Evolutionary conservation across 2,113 vertebrate species (phyloP).

Genomic region (Clarias macrocephalus): DNA sequence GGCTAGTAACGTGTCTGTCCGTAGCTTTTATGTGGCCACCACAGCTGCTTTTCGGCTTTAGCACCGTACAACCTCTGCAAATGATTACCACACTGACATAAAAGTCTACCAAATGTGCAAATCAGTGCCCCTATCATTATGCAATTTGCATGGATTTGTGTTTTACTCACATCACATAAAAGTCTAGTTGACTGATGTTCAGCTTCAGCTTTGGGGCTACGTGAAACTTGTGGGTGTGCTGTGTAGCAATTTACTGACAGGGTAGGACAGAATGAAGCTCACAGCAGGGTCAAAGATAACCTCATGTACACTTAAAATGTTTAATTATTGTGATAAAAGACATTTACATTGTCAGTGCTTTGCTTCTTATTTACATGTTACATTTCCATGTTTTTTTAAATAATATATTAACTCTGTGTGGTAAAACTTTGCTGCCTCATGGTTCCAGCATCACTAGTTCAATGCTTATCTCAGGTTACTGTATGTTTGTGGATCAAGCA

Average conservation of each 20-base stretch:
- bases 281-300: not conserved
- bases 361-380: not conserved
- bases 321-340: not conserved
- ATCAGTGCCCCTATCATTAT: slow-evolving; percentile 67
- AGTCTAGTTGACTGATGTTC: slow-evolving; percentile 59
- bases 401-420: not conserved
- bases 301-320: slow-evolving; percentile 1
- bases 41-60: slow-evolving; percentile 67
- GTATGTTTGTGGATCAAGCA: not conserved
- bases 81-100: slow-evolving; percentile 64
- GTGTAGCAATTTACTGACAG: slow-evolving; percentile 29
- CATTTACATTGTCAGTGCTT: not conserved
- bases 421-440: not conserved
- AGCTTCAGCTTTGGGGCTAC: slow-evolving; percentile 51
- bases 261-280: not conserved
- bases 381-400: not conserved
- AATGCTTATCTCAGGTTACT: not conserved
- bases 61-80: slow-evolving; percentile 57
- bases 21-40: slow-evolving; percentile 61
- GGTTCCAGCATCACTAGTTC: not conserved
- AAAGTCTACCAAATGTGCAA: slow-evolving; percentile 64
- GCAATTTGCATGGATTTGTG: slow-evolving; percentile 65
- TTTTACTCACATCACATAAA: slow-evolving; percentile 66
- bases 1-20: slow-evolving; percentile 63
- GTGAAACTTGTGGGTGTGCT: slow-evolving; percentile 47